A percentile compares a stretch with the other conserved stretches of the same genome.
phyloP scores from a whole-genome alignment of 2,888 invertebrate species.

The Anorthoa munda region DNA sequence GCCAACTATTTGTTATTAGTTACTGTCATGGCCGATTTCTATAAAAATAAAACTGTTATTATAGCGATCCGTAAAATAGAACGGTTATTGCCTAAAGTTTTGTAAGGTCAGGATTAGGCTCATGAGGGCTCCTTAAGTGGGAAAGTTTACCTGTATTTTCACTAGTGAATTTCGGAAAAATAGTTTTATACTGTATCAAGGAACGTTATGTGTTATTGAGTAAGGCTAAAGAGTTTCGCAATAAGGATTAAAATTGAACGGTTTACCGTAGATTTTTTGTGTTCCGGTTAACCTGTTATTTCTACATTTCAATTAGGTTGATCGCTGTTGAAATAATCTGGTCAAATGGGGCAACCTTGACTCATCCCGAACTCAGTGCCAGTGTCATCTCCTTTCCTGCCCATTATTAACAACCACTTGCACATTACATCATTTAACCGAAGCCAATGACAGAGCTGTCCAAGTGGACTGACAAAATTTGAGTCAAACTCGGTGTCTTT shows the following conservation, averaged over 20 bases:
- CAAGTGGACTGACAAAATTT: too few species aligned
- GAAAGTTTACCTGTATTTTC: not conserved
- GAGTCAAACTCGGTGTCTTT: too few species aligned
- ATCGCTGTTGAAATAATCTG: too few species aligned
- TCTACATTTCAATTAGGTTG: not conserved
- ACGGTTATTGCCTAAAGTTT: conserved; percentile 10
- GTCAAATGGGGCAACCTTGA: too few species aligned
- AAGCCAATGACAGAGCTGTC: too few species aligned
- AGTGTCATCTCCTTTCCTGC: too few species aligned
- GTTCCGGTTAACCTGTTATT: too few species aligned
- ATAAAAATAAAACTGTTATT: conserved; percentile 35
- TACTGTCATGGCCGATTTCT: conserved; percentile 33
- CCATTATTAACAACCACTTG: too few species aligned
- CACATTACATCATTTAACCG: too few species aligned
- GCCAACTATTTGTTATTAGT: conserved; percentile 31
- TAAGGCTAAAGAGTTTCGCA: not conserved
- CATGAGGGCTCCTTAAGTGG: not conserved
- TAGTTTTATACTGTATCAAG: not conserved
- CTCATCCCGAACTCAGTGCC: too few species aligned
- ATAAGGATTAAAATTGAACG: too few species aligned
- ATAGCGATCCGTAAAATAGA: conserved; percentile 24
- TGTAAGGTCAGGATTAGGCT: conserved; percentile 15
- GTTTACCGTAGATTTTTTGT: too few species aligned
- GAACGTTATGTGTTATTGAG: not conserved
- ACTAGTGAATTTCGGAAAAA: not conserved